These are phyloP conservation scores for Formicarius rufipectus DNA, from an alignment of 2,113 vertebrate species.

Conservation along the genomic window DNA sequence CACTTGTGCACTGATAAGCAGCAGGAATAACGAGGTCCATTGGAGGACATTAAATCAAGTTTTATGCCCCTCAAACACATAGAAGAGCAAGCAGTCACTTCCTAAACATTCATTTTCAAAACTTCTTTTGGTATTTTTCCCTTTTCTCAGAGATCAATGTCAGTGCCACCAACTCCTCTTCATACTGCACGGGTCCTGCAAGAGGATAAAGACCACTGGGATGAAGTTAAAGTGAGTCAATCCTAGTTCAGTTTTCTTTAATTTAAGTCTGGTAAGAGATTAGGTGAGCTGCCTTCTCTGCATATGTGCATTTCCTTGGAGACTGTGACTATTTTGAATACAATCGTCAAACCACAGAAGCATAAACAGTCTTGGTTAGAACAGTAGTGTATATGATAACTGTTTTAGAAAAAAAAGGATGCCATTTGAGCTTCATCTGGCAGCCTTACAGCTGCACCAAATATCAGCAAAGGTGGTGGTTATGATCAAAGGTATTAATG, in stretches of 20 bases:
- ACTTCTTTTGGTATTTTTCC: background rate
- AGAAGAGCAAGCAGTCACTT: background rate
- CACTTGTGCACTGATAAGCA: background rate
- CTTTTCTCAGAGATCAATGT: conserved; percentile 86
- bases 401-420: background rate
- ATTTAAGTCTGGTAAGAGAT: background rate
- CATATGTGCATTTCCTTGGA: background rate
- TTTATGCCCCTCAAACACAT: background rate
- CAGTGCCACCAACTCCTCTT: conserved; percentile 92
- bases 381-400: background rate
- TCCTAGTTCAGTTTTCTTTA: background rate
- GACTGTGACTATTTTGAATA: background rate
- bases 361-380: background rate
- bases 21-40: background rate
- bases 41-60: background rate
- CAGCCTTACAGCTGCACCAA: background rate
- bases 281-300: background rate
- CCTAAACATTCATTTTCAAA: background rate
- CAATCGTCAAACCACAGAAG: background rate
- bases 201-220: conserved; percentile 96
- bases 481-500: background rate
- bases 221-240: conserved; percentile 93
- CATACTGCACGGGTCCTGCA: conserved; percentile 93
- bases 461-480: background rate
- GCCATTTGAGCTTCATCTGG: background rate